Evolutionary conservation across 1,140 invertebrate genomes (phyloP).

Genomic region (Eupristina koningsbergeri): DNA sequence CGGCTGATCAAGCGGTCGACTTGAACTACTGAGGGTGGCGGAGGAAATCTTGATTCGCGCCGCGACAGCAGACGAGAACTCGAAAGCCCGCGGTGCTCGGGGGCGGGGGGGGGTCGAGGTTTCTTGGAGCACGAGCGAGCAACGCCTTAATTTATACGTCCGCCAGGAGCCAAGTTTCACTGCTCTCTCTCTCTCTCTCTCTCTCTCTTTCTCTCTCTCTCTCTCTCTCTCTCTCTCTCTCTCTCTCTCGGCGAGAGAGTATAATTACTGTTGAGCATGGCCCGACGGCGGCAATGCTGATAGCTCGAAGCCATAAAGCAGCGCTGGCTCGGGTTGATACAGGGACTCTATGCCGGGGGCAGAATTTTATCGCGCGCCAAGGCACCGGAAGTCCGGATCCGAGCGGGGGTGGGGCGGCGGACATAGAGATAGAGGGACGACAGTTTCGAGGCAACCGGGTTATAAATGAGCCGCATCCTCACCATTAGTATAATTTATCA

Average conservation of each 20-base stretch:
- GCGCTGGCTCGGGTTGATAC: conserved; percentile 1
- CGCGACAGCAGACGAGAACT: not conserved
- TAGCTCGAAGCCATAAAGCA: conserved; percentile 42
- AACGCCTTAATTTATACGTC: conserved; percentile 43
- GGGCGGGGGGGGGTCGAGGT: not conserved
- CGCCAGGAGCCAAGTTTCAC: conserved; percentile 1
- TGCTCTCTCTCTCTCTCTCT: not conserved
- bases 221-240: not conserved
- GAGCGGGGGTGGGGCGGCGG: not conserved
- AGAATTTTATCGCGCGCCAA: conserved; percentile 43
- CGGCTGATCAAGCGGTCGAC: conserved; percentile 38
- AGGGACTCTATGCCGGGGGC: not conserved
- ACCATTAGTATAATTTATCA: conserved; percentile 50
- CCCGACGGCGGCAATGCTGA: conserved; percentile 26
- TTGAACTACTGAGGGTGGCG: not conserved
- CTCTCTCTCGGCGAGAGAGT: not conserved
- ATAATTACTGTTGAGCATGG: conserved; percentile 42
- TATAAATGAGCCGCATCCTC: conserved; percentile 49
- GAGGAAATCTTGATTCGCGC: conserved; percentile 28
- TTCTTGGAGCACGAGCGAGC: conserved; percentile 38
- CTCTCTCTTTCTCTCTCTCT: not conserved
- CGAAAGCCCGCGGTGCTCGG: conserved; percentile 45
- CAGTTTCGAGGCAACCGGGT: not conserved
- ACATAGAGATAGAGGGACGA: conserved; percentile 2
- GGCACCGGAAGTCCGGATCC: conserved; percentile 40